phyloP scores from a whole-genome alignment of 2,113 vertebrate genomes.

The Chloroceryle aenea region DNA sequence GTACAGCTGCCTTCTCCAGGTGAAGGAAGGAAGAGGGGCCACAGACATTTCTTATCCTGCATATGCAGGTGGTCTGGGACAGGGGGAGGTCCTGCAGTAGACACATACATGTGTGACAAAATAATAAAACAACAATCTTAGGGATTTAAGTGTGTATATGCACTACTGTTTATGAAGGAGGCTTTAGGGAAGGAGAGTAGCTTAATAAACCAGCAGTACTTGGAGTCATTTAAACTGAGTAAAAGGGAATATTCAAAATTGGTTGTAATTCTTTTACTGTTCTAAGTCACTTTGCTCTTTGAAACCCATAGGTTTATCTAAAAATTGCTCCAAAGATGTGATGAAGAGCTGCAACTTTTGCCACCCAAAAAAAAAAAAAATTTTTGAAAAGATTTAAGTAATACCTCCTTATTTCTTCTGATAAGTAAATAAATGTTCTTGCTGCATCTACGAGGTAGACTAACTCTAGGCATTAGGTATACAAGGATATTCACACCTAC shows the following conservation, averaged over 20 bases:
- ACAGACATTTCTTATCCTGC: not conserved
- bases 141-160: not conserved
- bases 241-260: not conserved
- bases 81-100: not conserved
- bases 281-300: not conserved
- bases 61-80: not conserved
- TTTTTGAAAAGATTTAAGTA: not conserved
- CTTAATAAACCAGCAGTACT: not conserved
- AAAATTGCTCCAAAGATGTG: not conserved
- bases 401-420: conserved; percentile 8
- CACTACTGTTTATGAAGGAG: not conserved
- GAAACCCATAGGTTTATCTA: not conserved
- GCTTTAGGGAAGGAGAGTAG: not conserved
- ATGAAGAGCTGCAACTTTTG: not conserved
- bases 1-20: not conserved
- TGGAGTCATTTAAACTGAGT: not conserved
- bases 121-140: not conserved
- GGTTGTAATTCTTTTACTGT: not conserved
- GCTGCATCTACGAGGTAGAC: not conserved
- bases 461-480: conserved; percentile 24
- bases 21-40: not conserved
- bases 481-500: conserved; percentile 64
- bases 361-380: not conserved
- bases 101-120: not conserved
- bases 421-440: conserved; percentile 40